Evolutionary conservation across 2,113 vertebrate genomes (phyloP).

Genomic region (Buteo buteo): DNA sequence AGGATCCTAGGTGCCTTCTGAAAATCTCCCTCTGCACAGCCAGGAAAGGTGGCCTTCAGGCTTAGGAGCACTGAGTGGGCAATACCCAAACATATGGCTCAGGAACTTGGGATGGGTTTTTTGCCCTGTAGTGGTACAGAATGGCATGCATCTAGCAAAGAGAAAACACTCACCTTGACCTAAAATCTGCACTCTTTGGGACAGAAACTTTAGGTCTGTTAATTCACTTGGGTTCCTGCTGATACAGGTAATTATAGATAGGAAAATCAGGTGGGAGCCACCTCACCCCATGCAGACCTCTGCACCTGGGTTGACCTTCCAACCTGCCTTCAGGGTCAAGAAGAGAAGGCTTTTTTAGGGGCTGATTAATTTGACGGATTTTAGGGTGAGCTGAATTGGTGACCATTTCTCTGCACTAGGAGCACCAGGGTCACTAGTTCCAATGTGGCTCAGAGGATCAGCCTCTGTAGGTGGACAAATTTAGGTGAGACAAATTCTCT

Average conservation of each 20-base stretch:
- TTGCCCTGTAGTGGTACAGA: neutral
- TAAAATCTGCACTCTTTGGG: neutral
- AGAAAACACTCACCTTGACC: neutral
- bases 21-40: neutral
- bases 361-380: neutral
- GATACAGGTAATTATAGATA: neutral
- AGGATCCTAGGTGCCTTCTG: neutral
- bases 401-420: neutral
- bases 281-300: neutral
- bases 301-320: neutral
- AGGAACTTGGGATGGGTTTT: rapidly evolving
- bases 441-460: neutral
- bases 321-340: neutral
- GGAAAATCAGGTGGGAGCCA: neutral
- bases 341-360: neutral
- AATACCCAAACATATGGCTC: neutral
- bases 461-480: neutral
- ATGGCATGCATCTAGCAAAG: neutral
- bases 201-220: neutral
- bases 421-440: neutral
- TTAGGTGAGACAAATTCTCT: neutral
- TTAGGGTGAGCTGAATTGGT: neutral
- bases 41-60: neutral
- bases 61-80: neutral
- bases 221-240: neutral